Conservation (phyloP, 2,113 vertebrate genomes). For the Xyliphius kryptos region DNA sequence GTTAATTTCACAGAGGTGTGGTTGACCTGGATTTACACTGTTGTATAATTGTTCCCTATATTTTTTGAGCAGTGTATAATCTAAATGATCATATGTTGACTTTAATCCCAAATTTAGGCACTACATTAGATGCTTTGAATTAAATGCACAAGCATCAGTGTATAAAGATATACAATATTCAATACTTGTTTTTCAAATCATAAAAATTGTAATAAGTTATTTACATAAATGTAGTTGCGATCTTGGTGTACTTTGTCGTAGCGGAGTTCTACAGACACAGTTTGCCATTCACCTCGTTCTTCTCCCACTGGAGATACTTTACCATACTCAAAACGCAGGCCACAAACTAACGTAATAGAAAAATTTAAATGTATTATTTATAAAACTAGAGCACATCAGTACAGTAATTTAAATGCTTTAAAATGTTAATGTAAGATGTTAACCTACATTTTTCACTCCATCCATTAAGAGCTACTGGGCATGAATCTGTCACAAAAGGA, state of each 20-base stretch:
- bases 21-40: no score
- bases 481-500: conserved; percentile 53
- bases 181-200: no score
- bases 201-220: not conserved
- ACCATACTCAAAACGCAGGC: conserved; percentile 26
- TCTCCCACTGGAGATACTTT: conserved; percentile 5
- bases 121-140: no score
- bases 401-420: no score
- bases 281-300: conserved; percentile 58
- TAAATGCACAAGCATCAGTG: no score
- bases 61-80: no score
- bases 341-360: conserved; percentile 49
- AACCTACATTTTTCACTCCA: conserved; percentile 31
- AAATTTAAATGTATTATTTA: not conserved
- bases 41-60: no score
- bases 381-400: not conserved
- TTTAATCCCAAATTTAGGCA: no score
- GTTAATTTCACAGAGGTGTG: no score
- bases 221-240: conserved; percentile 53
- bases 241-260: not conserved
- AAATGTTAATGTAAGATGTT: no score
- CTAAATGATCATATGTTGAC: no score
- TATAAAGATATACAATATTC: no score
- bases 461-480: conserved; percentile 57
- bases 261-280: fast-evolving